These are phyloP conservation scores for Drosophila rubida DNA, from an alignment of 2,888 invertebrate genomes.

Conservation along the genomic window DNA sequence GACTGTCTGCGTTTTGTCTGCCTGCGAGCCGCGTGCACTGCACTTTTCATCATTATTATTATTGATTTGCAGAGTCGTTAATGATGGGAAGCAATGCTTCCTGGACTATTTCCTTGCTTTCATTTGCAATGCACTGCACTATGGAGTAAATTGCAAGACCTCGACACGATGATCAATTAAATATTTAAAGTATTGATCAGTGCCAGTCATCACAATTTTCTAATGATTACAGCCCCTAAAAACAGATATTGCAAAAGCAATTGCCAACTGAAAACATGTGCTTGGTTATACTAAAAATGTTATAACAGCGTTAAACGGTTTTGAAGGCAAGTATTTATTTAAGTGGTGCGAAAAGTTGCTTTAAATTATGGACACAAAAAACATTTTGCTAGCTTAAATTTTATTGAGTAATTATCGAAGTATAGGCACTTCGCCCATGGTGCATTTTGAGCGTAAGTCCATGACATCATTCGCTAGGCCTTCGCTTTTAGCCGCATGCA, in stretches of 20 bases:
- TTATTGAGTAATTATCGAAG: neutral
- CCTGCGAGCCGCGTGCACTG: neutral
- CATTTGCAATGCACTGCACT: neutral
- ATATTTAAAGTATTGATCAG: no score
- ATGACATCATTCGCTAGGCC: constrained; percentile 45
- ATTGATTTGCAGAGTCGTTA: constrained; percentile 53
- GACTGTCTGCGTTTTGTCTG: constrained; percentile 9
- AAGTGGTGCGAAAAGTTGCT: neutral
- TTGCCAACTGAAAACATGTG: no score
- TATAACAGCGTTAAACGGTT: no score
- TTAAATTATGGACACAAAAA: neutral
- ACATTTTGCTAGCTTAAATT: neutral
- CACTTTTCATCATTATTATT: constrained; percentile 39
- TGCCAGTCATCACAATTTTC: no score
- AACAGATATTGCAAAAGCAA: no score
- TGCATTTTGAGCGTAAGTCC: constrained; percentile 17
- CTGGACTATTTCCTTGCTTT: neutral
- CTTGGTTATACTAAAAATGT: no score
- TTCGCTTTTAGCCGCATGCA: constrained; percentile 22
- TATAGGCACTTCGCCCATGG: neutral
- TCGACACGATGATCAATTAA: neutral
- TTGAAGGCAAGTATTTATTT: no score
- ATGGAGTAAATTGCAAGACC: neutral
- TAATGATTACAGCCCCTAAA: no score
- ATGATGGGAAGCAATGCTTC: constrained; percentile 17